A percentile compares a stretch with the other conserved stretches of the same genome.
Evolutionary conservation across 64 coral and sea anemone species (phyloP).

Genomic region (Porites lutea): DNA sequence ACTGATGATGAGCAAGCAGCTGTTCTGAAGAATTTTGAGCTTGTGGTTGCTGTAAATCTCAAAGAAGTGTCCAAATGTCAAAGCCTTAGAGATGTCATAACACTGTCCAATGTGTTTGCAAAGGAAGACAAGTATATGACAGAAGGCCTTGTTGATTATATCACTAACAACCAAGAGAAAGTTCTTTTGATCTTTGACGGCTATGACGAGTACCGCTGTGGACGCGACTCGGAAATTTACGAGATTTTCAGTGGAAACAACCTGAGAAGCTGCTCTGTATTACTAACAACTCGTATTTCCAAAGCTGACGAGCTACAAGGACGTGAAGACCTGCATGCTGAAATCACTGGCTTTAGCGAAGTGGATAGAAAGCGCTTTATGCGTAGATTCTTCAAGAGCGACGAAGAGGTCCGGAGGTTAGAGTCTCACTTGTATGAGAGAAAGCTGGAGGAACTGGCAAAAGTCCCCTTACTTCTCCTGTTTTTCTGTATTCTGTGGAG

Average conservation of each 20-base stretch:
- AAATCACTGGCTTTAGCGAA: not conserved
- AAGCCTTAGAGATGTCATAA: not conserved
- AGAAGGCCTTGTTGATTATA: not conserved
- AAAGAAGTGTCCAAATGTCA: not conserved
- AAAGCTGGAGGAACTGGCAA: not conserved
- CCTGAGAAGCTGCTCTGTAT: not conserved
- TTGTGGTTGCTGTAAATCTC: not conserved
- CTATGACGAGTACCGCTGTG: conserved; percentile 7
- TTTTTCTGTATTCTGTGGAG: not conserved
- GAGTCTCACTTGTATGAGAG: not conserved
- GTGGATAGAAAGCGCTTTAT: not conserved
- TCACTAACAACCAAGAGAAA: conserved; percentile 12
- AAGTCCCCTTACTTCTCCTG: not conserved
- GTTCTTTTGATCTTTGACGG: not conserved
- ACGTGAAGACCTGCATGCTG: not conserved
- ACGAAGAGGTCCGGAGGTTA: too few species aligned
- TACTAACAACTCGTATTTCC: conserved; percentile 15
- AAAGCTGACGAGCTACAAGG: not conserved
- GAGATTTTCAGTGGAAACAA: not conserved
- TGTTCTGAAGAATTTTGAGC: not conserved
- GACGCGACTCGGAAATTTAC: not conserved
- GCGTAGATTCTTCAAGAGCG: not conserved
- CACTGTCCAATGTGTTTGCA: not conserved
- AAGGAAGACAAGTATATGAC: not conserved
- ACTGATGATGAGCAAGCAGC: too few species aligned